Evolutionary conservation across 2,113 vertebrate species (phyloP).

Genomic region (Equus przewalskii): DNA sequence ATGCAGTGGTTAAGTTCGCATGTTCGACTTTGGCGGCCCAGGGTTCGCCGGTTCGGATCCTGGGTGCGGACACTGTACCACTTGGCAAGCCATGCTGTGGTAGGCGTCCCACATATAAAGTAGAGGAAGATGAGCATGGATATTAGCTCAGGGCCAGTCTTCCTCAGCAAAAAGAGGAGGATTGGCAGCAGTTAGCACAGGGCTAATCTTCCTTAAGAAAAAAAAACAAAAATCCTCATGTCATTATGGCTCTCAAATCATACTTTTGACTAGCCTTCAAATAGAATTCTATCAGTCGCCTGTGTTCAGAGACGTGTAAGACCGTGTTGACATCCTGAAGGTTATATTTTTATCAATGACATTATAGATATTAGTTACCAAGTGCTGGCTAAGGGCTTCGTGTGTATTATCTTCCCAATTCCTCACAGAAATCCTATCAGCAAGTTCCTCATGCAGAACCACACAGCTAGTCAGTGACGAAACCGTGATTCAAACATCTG

Average conservation of each 20-base stretch:
- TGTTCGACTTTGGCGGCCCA: too few species aligned
- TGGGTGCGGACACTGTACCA: too few species aligned
- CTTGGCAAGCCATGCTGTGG: too few species aligned
- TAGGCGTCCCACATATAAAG: too few species aligned
- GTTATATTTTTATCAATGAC: background rate
- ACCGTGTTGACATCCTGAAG: background rate
- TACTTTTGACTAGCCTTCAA: background rate
- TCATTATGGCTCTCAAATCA: background rate
- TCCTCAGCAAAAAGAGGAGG: too few species aligned
- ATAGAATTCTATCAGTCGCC: accelerated
- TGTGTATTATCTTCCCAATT: background rate
- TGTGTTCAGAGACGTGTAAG: background rate
- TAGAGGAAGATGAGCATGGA: too few species aligned
- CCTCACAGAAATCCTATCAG: background rate
- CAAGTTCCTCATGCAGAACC: background rate
- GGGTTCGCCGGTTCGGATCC: too few species aligned
- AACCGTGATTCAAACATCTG: background rate
- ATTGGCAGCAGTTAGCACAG: too few species aligned
- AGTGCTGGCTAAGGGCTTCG: background rate
- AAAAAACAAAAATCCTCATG: background rate
- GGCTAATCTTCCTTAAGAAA: too few species aligned
- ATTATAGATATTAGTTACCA: background rate
- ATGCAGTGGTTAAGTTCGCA: too few species aligned
- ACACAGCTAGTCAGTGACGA: too few species aligned
- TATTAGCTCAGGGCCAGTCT: too few species aligned